Evolutionary conservation across 2,797 vertebrate species (phyloP), one percentile per base, ranked within the genome.

Genomic region (Hoplostethus mediterraneus): DNA sequence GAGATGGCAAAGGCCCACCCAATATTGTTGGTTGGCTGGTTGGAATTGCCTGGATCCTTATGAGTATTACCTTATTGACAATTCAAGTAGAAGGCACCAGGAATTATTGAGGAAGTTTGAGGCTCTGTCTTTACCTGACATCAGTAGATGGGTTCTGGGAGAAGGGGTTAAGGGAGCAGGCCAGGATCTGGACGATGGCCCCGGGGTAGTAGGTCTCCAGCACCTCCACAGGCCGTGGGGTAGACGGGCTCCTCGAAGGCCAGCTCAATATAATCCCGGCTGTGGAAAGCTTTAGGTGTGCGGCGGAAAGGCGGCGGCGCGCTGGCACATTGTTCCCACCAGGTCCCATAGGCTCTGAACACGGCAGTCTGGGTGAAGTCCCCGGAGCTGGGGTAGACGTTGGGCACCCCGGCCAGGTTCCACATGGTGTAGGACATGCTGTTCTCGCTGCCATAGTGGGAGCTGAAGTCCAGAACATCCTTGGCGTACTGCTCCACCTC

Each of bases 391-490:
- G 98, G 98, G 90, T 98, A 99, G 47, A 99, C 97, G 0, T 98
- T 99, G 57, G 97, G 98, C 48, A 95, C 93, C 36, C 97, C 97
- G 0, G 97, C 97, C 90, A 99, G 93, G 91, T 99, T 99, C 97
- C 97, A 96, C 98, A 99, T 99, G 70, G 98, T 99, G 63, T 99
- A 99, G 0, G 98, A 99, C 96, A 99, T 98, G 90, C 98, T 99
- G 77, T 99, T 98, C 85, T 99, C 98, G 77, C 97, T 98, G 72
- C 98, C 98, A 51, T 99, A 99, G 88, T 99, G 98, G 66, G 98
- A 99, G 90, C 97, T 99, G 94, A 99, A 99, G 93, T 99, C 98
- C 86, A 99, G 80, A 79, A 99, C 97, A 90, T 99, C 97, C 93
- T 98, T 99, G 91, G 96, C 97, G 55, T 98, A 97, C 89, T 99